Evolutionary conservation across 2,888 invertebrate genomes (phyloP), one percentile per base, ranked within the genome.

Genomic region (Camptogramma bilineatum): DNA sequence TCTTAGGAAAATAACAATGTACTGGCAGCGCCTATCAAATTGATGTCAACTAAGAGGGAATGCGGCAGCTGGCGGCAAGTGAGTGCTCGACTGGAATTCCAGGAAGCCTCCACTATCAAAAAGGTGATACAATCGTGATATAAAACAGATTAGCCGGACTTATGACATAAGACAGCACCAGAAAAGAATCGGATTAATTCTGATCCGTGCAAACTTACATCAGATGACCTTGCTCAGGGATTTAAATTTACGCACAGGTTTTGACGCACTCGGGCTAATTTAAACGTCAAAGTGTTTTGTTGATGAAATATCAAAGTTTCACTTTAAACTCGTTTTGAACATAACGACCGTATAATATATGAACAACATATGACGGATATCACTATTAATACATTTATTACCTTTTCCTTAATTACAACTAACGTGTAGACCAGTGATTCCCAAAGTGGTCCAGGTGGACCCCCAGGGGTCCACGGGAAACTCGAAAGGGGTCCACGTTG

Each of bases 141-240:
- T 34, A 10, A 9, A 34, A 28, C 28, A 39, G 34, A 39, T 39
- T 13, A 39, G 31, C 31, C 10, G 9, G 13, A 39, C 13, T 39
- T 7, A 7, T 1, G 13, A 44, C 4, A 39, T 24, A 50, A 56
- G 9, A 51, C 17, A 10, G 51, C 24, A 44, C 16, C 16, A 39
- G 39, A 59, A 19, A 31, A n/a, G 48, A 64, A 39, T 54, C 16
- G 46, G 53, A 21, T 62, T 44, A 55, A 63, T 47, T 31, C 44
- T 9, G 24, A 34, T 59, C 39, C 56, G 31, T 21, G 46, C 42
- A 52, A 59, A 51, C 62, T 18, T 48, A 18, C 48, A 46, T 44
- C 53, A 53, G 24, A 34, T 52, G 69, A 62, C 69, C 69, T 69
- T 64, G 62, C 51, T 62, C 66, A 55, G 52, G 18, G 52, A 53